Evolutionary conservation across 2,797 vertebrate species (phyloP).

Genomic region (Pseudopleuronectes americanus): DNA sequence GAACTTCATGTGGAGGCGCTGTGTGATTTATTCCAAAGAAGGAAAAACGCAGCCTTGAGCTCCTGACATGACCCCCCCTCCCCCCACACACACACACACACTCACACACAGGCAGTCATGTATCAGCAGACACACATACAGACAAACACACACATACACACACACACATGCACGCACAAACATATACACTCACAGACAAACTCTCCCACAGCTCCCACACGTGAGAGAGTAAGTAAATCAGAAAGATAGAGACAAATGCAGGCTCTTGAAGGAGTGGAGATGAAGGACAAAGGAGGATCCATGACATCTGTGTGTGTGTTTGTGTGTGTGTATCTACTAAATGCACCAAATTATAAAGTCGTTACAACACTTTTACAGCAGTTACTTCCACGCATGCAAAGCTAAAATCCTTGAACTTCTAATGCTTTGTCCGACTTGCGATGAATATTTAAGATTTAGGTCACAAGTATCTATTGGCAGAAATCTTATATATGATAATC

Average conservation of each 20-base stretch:
- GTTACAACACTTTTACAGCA: too few relatives aligned
- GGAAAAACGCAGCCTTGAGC: constrained; percentile 71
- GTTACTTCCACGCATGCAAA: too few relatives aligned
- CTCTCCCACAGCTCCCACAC: constrained; percentile 40
- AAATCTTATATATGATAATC: too few relatives aligned
- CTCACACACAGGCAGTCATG: background rate
- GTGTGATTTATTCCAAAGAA: constrained; percentile 65
- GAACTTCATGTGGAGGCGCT: constrained; percentile 38
- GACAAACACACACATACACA: background rate
- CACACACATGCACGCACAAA: constrained; percentile 2
- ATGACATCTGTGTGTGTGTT: constrained; percentile 4
- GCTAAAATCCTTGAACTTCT: too few relatives aligned
- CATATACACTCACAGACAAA: background rate
- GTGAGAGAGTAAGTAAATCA: constrained; percentile 18
- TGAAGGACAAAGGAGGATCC: constrained; percentile 21
- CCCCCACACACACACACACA: background rate
- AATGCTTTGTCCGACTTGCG: too few relatives aligned
- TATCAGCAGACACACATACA: background rate
- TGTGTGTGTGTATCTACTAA: background rate
- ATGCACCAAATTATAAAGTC: too few relatives aligned
- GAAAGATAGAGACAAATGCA: constrained; percentile 29
- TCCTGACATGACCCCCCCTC: constrained; percentile 45
- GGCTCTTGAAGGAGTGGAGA: constrained; percentile 47
- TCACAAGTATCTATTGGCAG: too few relatives aligned
- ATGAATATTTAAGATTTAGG: too few relatives aligned